A percentile compares a stretch with the other conserved stretches of the same genome.
These are phyloP conservation scores for Poecile atricapillus DNA, from an alignment of 2,113 vertebrate species.

Conservation along the genomic window DNA sequence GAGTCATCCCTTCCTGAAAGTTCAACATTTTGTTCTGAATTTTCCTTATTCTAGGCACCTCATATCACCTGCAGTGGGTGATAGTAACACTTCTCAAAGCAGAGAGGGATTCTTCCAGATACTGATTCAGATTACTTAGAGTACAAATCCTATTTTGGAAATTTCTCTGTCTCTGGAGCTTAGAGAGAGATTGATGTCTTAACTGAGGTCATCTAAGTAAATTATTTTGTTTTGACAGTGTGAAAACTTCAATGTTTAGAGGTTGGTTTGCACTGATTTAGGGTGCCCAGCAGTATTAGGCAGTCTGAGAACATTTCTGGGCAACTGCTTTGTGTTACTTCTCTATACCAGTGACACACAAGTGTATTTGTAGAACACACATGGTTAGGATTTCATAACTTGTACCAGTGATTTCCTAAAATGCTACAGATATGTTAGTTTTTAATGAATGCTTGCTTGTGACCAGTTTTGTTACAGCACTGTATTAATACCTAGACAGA, in stretches of 20 bases:
- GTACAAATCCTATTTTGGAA: neutral
- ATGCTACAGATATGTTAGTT: neutral
- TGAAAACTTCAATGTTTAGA: neutral
- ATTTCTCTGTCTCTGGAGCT: neutral
- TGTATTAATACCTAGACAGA: neutral
- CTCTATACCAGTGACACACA: neutral
- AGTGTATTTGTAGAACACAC: neutral
- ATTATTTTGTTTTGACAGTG: neutral
- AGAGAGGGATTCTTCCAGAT: neutral
- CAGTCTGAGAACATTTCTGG: neutral
- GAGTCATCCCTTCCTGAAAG: neutral
- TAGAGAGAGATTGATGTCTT: neutral
- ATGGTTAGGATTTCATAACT: neutral
- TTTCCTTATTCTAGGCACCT: neutral
- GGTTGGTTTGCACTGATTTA: neutral
- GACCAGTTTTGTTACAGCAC: neutral
- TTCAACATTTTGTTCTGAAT: neutral
- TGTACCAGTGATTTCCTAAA: neutral
- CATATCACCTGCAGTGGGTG: neutral
- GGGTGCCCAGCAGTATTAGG: neutral
- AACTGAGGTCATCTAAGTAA: neutral
- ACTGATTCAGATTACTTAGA: neutral
- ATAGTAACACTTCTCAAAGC: neutral
- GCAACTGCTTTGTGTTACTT: neutral
- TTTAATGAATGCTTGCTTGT: neutral